Evolutionary conservation across 53 echinoderm and acorn worm genomes (phyloP), one percentile per base, ranked within the genome.

Genomic region (Stichopus horrens): DNA sequence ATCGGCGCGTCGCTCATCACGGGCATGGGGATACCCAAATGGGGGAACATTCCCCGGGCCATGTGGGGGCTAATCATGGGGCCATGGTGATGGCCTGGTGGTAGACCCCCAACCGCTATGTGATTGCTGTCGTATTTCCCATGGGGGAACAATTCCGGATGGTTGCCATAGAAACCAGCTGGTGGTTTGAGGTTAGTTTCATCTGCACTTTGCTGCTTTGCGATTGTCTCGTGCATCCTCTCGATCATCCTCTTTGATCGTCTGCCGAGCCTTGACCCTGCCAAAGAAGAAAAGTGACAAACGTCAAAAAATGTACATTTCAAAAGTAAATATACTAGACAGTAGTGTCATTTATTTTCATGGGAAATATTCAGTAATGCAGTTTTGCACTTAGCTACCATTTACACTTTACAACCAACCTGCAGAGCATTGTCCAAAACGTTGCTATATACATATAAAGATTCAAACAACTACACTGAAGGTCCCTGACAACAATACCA

Each of bases 241-340:
- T 98, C 98, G 78, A 98, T 98, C 98, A 98, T 98, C 52, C 98
- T 88, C 89, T 98, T 98, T 76, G 98, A 98, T 73, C 98, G 91
- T 52, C 98, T 82, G 14, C 98, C 98, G 67, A 98, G 90, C 75
- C 98, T 89, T 90, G 98, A 98, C 56, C 96, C 98, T 98, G 88
- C 5, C 88, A 77, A 21, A 9, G 54, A 51, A 5, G 51, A 76
- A 54, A 76, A 23, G 51, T 7, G 13, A 76, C 21, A 76, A 52
- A 76, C 5, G n/a, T n/a, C 59, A 5, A 71, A 71, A 71, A 71
- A 71, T 71, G 19, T 16, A 6, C 5, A 4, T n/a, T 71, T n/a
- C 71, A 71, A 4, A 16, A 71, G 11, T 2, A 37, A 59, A 59
- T 9, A 59, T 11, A 4, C 59, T 59, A 8, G 11, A 11, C 11